Base-by-base conservation (phyloP, 2,888 invertebrate genomes). In the Synanthedon vespiformis region DNA sequence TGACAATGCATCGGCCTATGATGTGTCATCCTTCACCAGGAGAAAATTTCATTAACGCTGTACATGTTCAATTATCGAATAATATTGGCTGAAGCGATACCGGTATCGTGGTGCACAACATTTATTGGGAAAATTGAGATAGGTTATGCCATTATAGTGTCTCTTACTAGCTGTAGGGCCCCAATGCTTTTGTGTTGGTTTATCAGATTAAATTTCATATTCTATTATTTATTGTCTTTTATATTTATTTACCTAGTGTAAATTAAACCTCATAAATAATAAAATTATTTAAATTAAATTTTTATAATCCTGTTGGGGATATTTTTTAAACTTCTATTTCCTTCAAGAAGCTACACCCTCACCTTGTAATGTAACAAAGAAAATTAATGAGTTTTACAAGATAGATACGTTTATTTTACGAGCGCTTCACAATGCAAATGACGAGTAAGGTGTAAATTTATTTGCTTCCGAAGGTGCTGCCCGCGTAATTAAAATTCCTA, bases 11-110 rank as follows among this genome's bases (percentile, higher is more conserved):
- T 14, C 44, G 14, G 44, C 14, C 44, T 44, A 44, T 14, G 44
- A 49, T 56, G 52, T 49, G 52, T 52, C 51, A 58, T 64, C 55
- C 55, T 58, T 64, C 57, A 57, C 57, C 63, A 62, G 63, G 70
- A 68, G 74, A 75, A 77, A 74, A 76, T 74, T 75, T 79, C 72
- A 82, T 81, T 80, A 82, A 64, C 70, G 66, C 62, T 57, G 74
- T 67, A 71, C 82, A 78, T 80, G 81, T 81, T 74, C 82, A 81
- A 82, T 82, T 79, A 82, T 67, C 64, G 68, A 63, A 59, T 67
- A 65, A 67, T 61, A 59, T 62, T 62, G 72, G 62, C 65, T 67
- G 69, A 56, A 55, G 57, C 58, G 67, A 70, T 69, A 67, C 55
- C 56, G 55, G 59, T 58, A 59, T 22, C 11, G 34, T 40, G 48